phyloP scores from a whole-genome alignment of 1,140 invertebrate species.

The Drosophila sproati region DNA sequence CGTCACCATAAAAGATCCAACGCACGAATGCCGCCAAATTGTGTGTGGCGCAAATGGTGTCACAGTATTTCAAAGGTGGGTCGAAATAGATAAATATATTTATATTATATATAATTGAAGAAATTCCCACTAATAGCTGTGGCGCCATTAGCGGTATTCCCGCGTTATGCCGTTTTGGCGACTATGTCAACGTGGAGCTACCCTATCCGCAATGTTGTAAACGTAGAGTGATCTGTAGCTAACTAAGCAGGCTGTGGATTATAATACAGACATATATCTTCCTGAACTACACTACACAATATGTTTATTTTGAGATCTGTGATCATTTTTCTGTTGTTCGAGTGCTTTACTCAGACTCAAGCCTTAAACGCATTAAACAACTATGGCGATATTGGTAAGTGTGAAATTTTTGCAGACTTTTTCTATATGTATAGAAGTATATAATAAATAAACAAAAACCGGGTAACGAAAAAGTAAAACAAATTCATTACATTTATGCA shows the following conservation, averaged over 20 bases:
- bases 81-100: not conserved
- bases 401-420: no score
- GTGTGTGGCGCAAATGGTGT: constrained; percentile 48
- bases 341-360: not conserved
- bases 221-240: constrained; percentile 17
- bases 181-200: not conserved
- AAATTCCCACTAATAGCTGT: constrained; percentile 36
- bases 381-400: constrained; percentile 44
- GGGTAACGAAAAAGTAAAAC: no score
- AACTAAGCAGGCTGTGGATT: constrained; percentile 10
- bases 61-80: constrained; percentile 50
- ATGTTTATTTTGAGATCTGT: not conserved
- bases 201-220: constrained; percentile 59
- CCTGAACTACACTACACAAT: not conserved
- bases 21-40: constrained; percentile 58
- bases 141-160: constrained; percentile 31
- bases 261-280: not conserved
- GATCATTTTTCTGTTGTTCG: not conserved
- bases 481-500: no score
- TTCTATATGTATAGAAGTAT: not conserved
- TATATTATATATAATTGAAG: not conserved
- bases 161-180: constrained; percentile 18
- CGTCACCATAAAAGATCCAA: constrained; percentile 60
- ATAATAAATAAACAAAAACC: not conserved
- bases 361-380: constrained; percentile 32